phyloP scores from a whole-genome alignment of 2,797 vertebrate species.

The Hybognathus amarus region DNA sequence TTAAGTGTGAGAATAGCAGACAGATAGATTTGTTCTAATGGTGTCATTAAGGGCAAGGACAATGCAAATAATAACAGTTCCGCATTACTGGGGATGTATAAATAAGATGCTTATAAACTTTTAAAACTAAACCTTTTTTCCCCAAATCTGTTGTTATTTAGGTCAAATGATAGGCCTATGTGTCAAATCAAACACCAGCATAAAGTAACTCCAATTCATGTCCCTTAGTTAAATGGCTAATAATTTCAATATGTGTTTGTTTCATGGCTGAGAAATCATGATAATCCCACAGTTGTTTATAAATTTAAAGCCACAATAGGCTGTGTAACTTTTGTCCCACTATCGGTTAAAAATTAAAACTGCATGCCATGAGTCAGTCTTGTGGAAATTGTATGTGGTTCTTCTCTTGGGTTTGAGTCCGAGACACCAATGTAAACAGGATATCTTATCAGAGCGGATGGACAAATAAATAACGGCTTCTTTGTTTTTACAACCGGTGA shows the following conservation, averaged over 20 bases:
- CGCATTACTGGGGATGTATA: background rate
- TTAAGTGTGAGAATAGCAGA: background rate
- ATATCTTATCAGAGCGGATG: background rate
- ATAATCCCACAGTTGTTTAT: background rate
- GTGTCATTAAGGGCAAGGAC: background rate
- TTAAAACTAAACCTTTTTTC: background rate
- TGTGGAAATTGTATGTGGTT: slow-evolving; percentile 10
- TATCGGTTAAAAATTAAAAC: background rate
- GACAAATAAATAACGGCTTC: background rate
- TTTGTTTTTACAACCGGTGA: background rate
- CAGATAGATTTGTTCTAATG: background rate
- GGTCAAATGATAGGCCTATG: no score
- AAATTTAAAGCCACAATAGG: background rate
- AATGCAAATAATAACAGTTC: background rate
- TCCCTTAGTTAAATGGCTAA: background rate
- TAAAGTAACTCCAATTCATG: background rate
- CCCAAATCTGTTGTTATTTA: background rate
- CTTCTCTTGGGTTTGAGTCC: background rate
- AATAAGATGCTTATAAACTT: background rate
- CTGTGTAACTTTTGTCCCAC: background rate
- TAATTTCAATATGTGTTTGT: background rate
- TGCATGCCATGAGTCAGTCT: background rate
- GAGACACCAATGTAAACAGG: background rate
- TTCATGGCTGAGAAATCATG: background rate
- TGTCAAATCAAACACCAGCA: background rate